Base-by-base conservation (phyloP, 2,797 vertebrate species). In the Momotus momota region DNA sequence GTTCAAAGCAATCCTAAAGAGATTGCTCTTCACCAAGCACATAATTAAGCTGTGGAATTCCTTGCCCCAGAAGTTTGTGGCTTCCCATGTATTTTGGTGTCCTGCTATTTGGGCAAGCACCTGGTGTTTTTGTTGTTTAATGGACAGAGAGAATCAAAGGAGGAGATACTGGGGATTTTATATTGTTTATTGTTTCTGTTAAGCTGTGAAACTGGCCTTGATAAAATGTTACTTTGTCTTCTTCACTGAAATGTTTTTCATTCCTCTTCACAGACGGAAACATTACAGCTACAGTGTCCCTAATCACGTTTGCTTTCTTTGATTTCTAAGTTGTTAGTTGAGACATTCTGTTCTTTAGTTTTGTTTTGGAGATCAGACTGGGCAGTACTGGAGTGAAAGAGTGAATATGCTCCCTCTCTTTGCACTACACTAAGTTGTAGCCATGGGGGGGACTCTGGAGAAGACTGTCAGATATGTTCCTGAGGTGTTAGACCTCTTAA, bases 231-330 rank as follows among this genome's bases (percentile, higher is more conserved):
- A 8, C 27, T 38, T 65, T 78, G 31, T 71, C 29, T 77, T 66
- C 29, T 66, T 16, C 15, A 4, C 9, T 45, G 9, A 85, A 81
- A 67, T 66, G 41, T 38, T 85, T 91, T 85, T 67, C 11, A 10
- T 78, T 43, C 9, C 0, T 7, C 1, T 43, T 81, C 43, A 33
- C 35, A 46, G 41, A 8, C 0, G 0, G 41, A 55, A 81, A 12
- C 1, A 0, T 38, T 72, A n/a, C 4, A 27, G 16, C 41, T 70
- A 5, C 55, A 35, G 17, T 33, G 71, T 61, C 72, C 10, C 12
- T 66, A 58, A 31, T 69, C 5, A 2, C 12, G 9, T 6, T 64
- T 85, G 7, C 18, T 31, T 41, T 26, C 48, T 71, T 81, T 66
- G 29, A 31, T 54, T 57, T 73, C 22, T 58, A 5, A 35, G 23